These are phyloP conservation scores for Melinaea menophilus DNA, from an alignment of 2,888 invertebrate species.

Conservation along the genomic window DNA sequence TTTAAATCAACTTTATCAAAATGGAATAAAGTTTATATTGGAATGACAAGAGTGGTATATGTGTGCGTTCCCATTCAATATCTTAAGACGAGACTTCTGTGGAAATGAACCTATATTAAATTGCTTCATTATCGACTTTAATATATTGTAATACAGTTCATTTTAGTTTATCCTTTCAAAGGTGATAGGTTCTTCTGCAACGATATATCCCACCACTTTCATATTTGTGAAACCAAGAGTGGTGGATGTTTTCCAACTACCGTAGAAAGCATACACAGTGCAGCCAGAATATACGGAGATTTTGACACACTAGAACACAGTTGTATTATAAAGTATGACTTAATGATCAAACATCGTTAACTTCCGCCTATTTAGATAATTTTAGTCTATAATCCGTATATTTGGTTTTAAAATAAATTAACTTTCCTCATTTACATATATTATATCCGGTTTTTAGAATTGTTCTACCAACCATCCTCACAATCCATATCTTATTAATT, in stretches of 20 bases:
- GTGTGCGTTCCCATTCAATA: conserved; percentile 37
- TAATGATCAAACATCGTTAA: neutral
- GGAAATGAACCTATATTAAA: neutral
- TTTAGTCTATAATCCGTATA: neutral
- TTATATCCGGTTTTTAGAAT: neutral
- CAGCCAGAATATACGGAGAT: conserved; percentile 11
- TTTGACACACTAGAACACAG: conserved; percentile 14
- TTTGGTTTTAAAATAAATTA: neutral
- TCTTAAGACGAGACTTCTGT: neutral
- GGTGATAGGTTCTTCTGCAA: conserved; percentile 15
- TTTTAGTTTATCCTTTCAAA: conserved; percentile 3
- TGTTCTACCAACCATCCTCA: neutral
- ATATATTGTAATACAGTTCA: conserved; percentile 7
- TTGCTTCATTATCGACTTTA: conserved; percentile 11
- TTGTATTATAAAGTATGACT: neutral
- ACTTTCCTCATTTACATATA: conserved; percentile 1
- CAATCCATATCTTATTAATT: neutral
- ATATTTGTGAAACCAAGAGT: conserved; percentile 42
- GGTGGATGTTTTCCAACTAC: conserved; percentile 30
- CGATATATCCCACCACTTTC: conserved; percentile 35
- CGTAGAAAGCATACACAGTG: conserved; percentile 32
- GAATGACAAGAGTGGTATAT: conserved; percentile 8
- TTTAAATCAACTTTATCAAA: conserved; percentile 9
- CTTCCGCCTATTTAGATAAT: conserved; percentile 1
- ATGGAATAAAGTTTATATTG: conserved; percentile 12